phyloP scores from a whole-genome alignment of 2,113 vertebrate genomes.

The Amia ocellicauda region DNA sequence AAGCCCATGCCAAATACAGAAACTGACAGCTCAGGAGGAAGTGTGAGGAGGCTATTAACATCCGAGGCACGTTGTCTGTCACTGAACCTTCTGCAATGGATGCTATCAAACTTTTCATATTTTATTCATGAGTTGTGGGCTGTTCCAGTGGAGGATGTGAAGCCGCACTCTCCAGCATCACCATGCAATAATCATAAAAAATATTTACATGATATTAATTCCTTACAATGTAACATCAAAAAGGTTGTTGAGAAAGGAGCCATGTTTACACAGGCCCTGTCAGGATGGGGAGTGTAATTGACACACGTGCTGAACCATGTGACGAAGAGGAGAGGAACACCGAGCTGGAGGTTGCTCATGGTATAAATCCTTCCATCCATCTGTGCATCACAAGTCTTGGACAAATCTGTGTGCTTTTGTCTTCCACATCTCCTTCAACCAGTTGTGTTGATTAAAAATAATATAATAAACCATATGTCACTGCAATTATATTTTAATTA shows the following conservation, averaged over 20 bases:
- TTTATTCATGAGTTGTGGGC: conserved; percentile 88
- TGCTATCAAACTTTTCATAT: conserved; percentile 86
- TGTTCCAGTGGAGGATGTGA: conserved; percentile 74
- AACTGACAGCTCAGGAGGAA: conserved; percentile 26
- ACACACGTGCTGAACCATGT: not conserved
- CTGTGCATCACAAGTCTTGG: not conserved
- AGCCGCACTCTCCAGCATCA: conserved; percentile 71
- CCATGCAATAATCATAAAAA: conserved; percentile 46
- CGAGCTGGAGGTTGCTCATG: conserved; percentile 9
- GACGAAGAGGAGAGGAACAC: no score
- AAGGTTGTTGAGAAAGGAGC: conserved; percentile 52
- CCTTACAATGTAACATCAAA: conserved; percentile 49
- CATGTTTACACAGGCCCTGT: conserved; percentile 31
- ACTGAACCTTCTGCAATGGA: conserved; percentile 68
- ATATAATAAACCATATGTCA: conserved; percentile 28
- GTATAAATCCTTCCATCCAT: conserved; percentile 15
- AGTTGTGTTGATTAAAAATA: conserved; percentile 24
- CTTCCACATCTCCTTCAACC: not conserved
- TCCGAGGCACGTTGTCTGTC: conserved; percentile 60
- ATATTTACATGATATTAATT: conserved; percentile 51
- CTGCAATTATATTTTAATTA: conserved; percentile 41
- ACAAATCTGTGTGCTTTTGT: not conserved
- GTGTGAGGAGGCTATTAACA: conserved; percentile 50
- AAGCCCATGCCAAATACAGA: conserved; percentile 58
- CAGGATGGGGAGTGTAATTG: conserved; percentile 34